Base-by-base conservation (phyloP, 1,140 invertebrate genomes). In the Nasonia longicornis region DNA sequence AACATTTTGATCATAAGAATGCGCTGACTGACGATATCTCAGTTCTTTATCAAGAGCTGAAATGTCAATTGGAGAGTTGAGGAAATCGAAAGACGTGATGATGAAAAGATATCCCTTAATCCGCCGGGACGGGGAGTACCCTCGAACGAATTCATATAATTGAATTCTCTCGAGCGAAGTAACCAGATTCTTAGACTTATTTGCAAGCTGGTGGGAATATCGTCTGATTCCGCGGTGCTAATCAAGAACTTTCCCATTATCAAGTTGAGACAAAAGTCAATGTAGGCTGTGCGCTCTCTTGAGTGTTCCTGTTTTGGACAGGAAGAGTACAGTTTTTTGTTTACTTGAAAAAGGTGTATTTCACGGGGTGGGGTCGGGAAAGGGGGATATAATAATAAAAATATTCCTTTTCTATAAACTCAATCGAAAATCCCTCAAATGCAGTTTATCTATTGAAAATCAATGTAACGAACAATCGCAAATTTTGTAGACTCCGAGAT, bases 111-210 rank as follows among this genome's bases (percentile, higher is more conserved):
- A 42, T 42, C 10, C 7, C 4, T 8, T 42, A 42, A 7, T 42
- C 75, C 64, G 63, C 58, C 42, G 35, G 75, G 75, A 26, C 80
- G 80, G 85, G 82, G 85, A 42, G 8, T 42, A 84, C 85, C 83
- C 74, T 82, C 58, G 69, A 75, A 79, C 74, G 84, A 86, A 85
- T 87, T 86, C 83, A 85, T 85, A 80, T 87, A 86, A 87, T 87
- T 85, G 85, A 86, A 85, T 86, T 78, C 77, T 84, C 82, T 69
- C 69, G 82, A 83, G 82, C 82, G 82, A 85, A 84, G 85, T 86
- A 87, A 85, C 84, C 79, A 85, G 81, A 69, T 81, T 82, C 42
- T 79, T 11, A 48, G 73, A 70, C 64, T 79, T 77, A 75, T 82
- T 72, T 79, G 63, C n/a, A 79, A 22, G 45, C 76, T 26, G 52